Evolutionary conservation across 2,888 invertebrate genomes (phyloP).

Genomic region (Eremobia ochroleuca): DNA sequence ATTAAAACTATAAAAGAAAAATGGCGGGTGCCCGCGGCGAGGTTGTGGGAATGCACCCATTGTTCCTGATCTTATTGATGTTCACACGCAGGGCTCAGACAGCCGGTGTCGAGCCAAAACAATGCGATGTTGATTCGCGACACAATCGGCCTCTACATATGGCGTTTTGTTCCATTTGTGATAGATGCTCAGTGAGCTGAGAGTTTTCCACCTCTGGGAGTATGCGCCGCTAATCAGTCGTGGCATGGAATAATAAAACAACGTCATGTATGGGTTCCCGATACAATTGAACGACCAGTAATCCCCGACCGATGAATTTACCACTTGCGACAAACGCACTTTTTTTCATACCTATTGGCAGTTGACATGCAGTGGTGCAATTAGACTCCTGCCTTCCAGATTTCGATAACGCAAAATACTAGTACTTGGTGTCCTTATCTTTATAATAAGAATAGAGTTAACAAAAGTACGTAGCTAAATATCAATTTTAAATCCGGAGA

Average conservation of each 20-base stretch:
- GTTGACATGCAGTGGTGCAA: not conserved
- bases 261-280: constrained; percentile 25
- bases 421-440: not conserved
- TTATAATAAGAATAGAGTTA: not conserved
- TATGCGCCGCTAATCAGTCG: constrained; percentile 59
- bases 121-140: constrained; percentile 70
- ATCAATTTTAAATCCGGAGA: not conserved
- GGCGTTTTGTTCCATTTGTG: constrained; percentile 70
- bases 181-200: constrained; percentile 66
- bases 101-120: constrained; percentile 70
- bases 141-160: constrained; percentile 67
- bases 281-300: constrained; percentile 17
- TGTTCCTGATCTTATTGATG: constrained; percentile 80
- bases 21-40: constrained; percentile 79
- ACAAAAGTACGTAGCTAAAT: not conserved
- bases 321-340: not conserved
- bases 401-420: not conserved
- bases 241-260: constrained; percentile 60
- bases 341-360: not conserved
- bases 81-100: constrained; percentile 69
- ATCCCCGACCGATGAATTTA: not conserved
- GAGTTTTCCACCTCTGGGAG: constrained; percentile 66
- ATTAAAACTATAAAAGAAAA: constrained; percentile 84
- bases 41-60: constrained; percentile 84
- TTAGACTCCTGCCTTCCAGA: not conserved